Conservation (phyloP, 2,888 invertebrate species). For the Pyralis farinalis region DNA sequence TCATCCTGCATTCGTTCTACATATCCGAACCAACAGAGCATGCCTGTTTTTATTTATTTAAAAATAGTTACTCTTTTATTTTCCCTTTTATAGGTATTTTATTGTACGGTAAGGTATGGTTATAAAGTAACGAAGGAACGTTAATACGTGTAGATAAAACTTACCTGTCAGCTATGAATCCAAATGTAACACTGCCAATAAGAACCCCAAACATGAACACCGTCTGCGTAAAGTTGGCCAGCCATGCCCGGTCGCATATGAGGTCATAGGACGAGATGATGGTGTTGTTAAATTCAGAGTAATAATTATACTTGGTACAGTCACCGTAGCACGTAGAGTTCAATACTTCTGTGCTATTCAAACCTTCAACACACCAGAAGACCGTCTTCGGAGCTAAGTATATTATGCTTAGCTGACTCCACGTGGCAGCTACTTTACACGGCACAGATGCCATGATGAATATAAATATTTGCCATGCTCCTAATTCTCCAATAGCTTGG, state of each 20-base stretch:
- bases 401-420: conserved; percentile 85
- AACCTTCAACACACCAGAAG: conserved; percentile 55
- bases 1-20: too few species aligned
- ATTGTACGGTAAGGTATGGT: too few species aligned
- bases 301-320: conserved; percentile 77
- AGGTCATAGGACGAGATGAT: conserved; percentile 87
- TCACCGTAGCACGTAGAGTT: conserved; percentile 67
- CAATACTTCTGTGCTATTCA: conserved; percentile 33
- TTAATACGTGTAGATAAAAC: too few species aligned
- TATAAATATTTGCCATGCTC: conserved; percentile 83
- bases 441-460: conserved; percentile 80
- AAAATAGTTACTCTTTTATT: too few species aligned
- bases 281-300: conserved; percentile 83
- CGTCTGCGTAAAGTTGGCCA: conserved; percentile 84
- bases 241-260: conserved; percentile 81
- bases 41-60: too few species aligned
- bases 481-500: conserved; percentile 57
- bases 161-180: conserved; percentile 85
- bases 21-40: too few species aligned
- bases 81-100: too few species aligned
- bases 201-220: conserved; percentile 86
- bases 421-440: conserved; percentile 84
- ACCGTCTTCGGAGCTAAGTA: conserved; percentile 83
- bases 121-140: too few species aligned
- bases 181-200: conserved; percentile 84